Conservation (phyloP, 2,113 vertebrate species). For the Lates calcarifer region DNA sequence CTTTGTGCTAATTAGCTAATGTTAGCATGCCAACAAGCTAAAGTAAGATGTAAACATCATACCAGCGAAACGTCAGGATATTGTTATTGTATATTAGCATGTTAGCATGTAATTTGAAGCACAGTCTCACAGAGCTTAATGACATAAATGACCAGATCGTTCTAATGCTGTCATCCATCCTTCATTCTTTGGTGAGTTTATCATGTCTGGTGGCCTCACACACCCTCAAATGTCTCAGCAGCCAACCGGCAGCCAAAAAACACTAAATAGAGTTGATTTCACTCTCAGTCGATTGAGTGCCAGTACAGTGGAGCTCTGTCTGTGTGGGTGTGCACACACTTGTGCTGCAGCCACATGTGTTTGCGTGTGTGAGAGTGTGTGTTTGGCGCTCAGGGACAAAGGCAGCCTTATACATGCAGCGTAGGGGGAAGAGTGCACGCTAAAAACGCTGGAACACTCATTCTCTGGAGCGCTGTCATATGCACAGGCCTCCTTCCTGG, state of each 20-base stretch:
- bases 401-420: conserved; percentile 73
- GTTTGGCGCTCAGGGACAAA: conserved; percentile 70
- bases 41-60: too few relatives aligned
- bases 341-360: conserved; percentile 38
- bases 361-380: conserved; percentile 31
- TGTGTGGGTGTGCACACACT: conserved; percentile 23
- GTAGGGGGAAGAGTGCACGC: conserved; percentile 52
- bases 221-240: conserved; percentile 13
- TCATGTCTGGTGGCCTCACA: background rate
- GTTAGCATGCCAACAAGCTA: too few relatives aligned
- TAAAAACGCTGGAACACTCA: conserved; percentile 57
- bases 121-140: too few relatives aligned
- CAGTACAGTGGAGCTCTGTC: conserved; percentile 70
- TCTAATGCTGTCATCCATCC: conserved; percentile 2
- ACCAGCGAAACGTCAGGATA: too few relatives aligned
- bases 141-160: background rate
- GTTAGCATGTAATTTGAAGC: too few relatives aligned
- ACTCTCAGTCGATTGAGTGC: conserved; percentile 75
- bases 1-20: too few relatives aligned
- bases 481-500: conserved; percentile 53
- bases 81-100: too few relatives aligned
- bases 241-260: conserved; percentile 41
- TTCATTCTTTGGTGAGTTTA: background rate
- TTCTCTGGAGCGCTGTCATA: conserved; percentile 79
- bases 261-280: conserved; percentile 67